phyloP scores from a whole-genome alignment of 2,888 invertebrate species.

The Zele albiditarsus region DNA sequence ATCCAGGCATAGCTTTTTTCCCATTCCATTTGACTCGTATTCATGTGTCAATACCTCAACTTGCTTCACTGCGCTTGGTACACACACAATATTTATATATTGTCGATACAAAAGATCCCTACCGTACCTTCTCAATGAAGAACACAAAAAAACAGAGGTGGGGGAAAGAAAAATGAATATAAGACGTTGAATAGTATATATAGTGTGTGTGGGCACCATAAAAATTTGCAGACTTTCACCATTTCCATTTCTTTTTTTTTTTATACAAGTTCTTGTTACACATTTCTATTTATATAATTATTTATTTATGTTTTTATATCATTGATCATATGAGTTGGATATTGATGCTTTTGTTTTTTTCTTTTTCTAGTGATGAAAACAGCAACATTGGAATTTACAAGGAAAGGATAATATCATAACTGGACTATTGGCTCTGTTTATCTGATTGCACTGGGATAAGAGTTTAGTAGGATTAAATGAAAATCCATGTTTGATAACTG shows the following conservation, averaged over 20 bases:
- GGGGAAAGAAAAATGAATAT: neutral
- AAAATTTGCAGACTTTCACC: neutral
- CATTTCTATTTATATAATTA: neutral
- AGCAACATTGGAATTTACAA: too few relatives aligned
- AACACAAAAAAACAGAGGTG: neutral
- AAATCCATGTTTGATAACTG: too few relatives aligned
- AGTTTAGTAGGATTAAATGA: too few relatives aligned
- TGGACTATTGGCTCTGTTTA: too few relatives aligned
- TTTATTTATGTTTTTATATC: neutral
- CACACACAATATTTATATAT: conserved; percentile 36
- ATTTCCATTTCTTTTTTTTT: neutral
- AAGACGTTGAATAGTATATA: neutral
- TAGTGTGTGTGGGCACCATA: neutral
- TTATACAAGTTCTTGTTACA: neutral
- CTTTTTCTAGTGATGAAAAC: too few relatives aligned
- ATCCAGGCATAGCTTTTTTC: conserved; percentile 40
- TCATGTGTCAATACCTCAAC: conserved; percentile 57
- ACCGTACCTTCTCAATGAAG: neutral
- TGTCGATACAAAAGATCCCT: neutral
- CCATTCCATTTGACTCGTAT: conserved; percentile 50
- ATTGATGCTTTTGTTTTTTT: too few relatives aligned
- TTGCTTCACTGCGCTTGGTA: conserved; percentile 39
- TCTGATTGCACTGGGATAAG: too few relatives aligned
- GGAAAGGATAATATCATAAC: too few relatives aligned
- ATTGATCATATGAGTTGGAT: too few relatives aligned